Conservation (phyloP, 2,888 invertebrate species). For the Lydus trimaculatus region DNA sequence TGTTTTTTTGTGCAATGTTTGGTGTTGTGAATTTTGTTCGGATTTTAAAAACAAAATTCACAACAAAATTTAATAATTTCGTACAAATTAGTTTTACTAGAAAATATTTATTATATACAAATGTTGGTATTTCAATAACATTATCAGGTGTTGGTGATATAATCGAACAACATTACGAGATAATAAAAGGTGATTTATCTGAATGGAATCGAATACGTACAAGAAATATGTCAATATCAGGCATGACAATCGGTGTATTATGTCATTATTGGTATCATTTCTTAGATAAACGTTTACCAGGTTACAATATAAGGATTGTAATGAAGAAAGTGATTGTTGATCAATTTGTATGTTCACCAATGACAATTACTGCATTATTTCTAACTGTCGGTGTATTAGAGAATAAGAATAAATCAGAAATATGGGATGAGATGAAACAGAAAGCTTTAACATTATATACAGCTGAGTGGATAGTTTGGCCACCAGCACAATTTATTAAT, state of each 20-base stretch:
- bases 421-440: slow-evolving; percentile 71
- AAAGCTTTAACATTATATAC: slow-evolving; percentile 82
- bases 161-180: slow-evolving; percentile 82
- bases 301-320: slow-evolving; percentile 70
- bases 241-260: slow-evolving; percentile 77
- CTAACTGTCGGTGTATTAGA: slow-evolving; percentile 78
- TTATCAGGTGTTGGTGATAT: slow-evolving; percentile 82
- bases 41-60: slow-evolving; percentile 18
- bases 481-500: slow-evolving; percentile 91
- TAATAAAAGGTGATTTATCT: slow-evolving; percentile 64
- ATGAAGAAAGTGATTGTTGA: slow-evolving; percentile 82
- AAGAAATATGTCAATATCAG: slow-evolving; percentile 78
- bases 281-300: slow-evolving; percentile 76
- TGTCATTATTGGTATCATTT: slow-evolving; percentile 88
- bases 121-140: slow-evolving; percentile 76
- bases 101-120: slow-evolving; percentile 79
- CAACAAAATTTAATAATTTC: slow-evolving; percentile 44
- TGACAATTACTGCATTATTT: slow-evolving; percentile 81
- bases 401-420: slow-evolving; percentile 66
- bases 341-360: slow-evolving; percentile 84
- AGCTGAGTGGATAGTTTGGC: slow-evolving; percentile 94
- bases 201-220: slow-evolving; percentile 70
- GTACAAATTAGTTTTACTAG: slow-evolving; percentile 64
- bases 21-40: slow-evolving; percentile 18
- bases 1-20: slow-evolving; percentile 15